These are phyloP conservation scores for Saccostrea echinata DNA, from an alignment of 1,140 invertebrate genomes.

Conservation along the genomic window DNA sequence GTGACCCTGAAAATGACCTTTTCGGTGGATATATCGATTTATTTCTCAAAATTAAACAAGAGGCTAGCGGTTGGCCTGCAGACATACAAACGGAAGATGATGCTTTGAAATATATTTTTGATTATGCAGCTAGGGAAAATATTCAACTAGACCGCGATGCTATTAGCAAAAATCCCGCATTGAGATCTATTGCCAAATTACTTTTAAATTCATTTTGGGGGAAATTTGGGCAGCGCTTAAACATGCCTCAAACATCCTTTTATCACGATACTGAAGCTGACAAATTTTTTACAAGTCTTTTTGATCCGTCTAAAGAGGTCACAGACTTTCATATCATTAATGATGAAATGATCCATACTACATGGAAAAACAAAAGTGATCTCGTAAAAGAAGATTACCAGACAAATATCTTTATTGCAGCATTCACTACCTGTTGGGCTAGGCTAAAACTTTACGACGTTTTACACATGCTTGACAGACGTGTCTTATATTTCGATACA, in stretches of 20 bases:
- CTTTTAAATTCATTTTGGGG: slow-evolving; percentile 62
- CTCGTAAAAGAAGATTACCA: slow-evolving; percentile 23
- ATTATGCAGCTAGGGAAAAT: slow-evolving; percentile 74
- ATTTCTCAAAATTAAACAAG: slow-evolving; percentile 65
- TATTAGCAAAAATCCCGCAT: slow-evolving; percentile 75
- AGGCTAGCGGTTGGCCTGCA: slow-evolving; percentile 61
- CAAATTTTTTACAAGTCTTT: slow-evolving; percentile 66
- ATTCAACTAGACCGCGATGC: slow-evolving; percentile 73
- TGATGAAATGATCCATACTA: slow-evolving; percentile 46
- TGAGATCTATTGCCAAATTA: slow-evolving; percentile 62
- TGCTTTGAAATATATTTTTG: slow-evolving; percentile 70
- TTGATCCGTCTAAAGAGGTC: slow-evolving; percentile 52
- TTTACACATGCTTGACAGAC: slow-evolving; percentile 69
- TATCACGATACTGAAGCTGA: slow-evolving; percentile 52
- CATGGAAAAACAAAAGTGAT: not conserved
- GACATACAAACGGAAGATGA: slow-evolving; percentile 55
- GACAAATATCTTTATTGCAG: slow-evolving; percentile 76
- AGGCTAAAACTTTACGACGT: slow-evolving; percentile 76
- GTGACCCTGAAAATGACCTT: slow-evolving; percentile 54
- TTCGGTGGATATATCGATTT: slow-evolving; percentile 61
- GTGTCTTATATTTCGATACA: slow-evolving; percentile 79
- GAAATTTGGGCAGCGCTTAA: slow-evolving; percentile 56
- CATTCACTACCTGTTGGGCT: slow-evolving; percentile 78
- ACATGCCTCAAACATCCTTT: slow-evolving; percentile 42
- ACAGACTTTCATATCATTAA: slow-evolving; percentile 51